Conservation (phyloP, 2,888 invertebrate species). For the Eupithecia inturbata region DNA sequence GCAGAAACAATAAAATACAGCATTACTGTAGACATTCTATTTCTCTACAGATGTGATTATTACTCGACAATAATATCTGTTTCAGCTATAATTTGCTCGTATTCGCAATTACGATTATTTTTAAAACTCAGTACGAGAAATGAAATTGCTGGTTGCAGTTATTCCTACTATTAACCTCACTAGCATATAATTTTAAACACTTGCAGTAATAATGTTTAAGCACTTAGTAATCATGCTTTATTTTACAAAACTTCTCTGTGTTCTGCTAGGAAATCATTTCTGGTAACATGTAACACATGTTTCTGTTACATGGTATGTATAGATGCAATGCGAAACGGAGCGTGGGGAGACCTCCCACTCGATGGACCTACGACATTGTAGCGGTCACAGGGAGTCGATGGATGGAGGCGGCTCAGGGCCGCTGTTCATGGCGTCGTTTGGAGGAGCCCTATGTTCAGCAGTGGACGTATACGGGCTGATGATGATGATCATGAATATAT, state of each 20-base stretch:
- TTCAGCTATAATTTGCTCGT: slow-evolving; percentile 18
- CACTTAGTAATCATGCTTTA: slow-evolving; percentile 46
- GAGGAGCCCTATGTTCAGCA: too few relatives aligned
- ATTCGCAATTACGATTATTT: slow-evolving; percentile 24
- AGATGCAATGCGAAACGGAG: too few relatives aligned
- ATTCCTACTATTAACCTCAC: slow-evolving; percentile 49
- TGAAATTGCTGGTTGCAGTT: slow-evolving; percentile 39
- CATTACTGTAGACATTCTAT: not conserved
- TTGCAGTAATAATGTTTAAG: slow-evolving; percentile 41
- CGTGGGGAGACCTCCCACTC: too few relatives aligned
- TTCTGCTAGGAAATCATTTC: slow-evolving; percentile 21
- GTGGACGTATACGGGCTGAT: too few relatives aligned
- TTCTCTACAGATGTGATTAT: not conserved
- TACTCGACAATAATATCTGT: slow-evolving; percentile 13
- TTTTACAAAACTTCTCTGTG: slow-evolving; percentile 40
- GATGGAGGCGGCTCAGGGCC: too few relatives aligned
- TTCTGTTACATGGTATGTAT: too few relatives aligned
- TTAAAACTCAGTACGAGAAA: slow-evolving; percentile 26
- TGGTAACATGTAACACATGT: slow-evolving; percentile 11
- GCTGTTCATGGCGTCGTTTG: too few relatives aligned
- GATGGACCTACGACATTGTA: too few relatives aligned
- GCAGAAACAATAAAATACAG: not conserved
- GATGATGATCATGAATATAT: too few relatives aligned
- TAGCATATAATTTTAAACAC: slow-evolving; percentile 53
- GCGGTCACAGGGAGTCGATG: too few relatives aligned